Evolutionary conservation across 2,113 vertebrate genomes (phyloP).

Genomic region (Hypomesus transpacificus): DNA sequence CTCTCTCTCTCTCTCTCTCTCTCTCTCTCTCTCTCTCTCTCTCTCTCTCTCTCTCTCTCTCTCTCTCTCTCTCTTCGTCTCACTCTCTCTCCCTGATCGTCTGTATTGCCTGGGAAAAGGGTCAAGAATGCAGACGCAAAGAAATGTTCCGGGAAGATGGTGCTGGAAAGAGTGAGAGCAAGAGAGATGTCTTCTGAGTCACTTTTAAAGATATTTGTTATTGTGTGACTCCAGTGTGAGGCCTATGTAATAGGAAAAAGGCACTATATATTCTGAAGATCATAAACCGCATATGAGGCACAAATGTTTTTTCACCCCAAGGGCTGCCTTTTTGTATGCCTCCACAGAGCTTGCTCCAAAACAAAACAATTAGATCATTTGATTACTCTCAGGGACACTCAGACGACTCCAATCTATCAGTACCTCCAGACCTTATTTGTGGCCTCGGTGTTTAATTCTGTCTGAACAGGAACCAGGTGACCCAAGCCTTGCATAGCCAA

Average conservation of each 20-base stretch:
- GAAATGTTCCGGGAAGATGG: background rate
- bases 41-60: background rate
- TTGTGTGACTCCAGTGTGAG: background rate
- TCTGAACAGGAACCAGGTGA: conserved; percentile 23
- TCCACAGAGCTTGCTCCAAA: conserved; percentile 11
- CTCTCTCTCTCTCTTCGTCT: background rate
- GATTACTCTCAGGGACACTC: conserved; percentile 36
- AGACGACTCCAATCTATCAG: conserved; percentile 19
- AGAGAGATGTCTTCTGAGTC: background rate
- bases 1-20: background rate
- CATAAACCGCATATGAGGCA: conserved; percentile 15
- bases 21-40: background rate
- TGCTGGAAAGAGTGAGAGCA: background rate
- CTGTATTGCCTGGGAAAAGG: conserved; percentile 1
- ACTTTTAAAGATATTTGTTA: background rate
- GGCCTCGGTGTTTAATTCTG: conserved; percentile 21
- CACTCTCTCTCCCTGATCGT: background rate
- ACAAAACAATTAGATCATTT: conserved; percentile 33
- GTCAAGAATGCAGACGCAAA: conserved; percentile 1
- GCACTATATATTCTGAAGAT: background rate
- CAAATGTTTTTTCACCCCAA: background rate
- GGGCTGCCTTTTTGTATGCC: background rate
- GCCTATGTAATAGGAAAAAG: background rate
- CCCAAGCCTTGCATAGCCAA: conserved; percentile 4
- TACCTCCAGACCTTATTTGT: conserved; percentile 22